Evolutionary conservation across 2,797 vertebrate species (phyloP), one percentile per base, ranked within the genome.

Genomic region (Myotis myotis): DNA sequence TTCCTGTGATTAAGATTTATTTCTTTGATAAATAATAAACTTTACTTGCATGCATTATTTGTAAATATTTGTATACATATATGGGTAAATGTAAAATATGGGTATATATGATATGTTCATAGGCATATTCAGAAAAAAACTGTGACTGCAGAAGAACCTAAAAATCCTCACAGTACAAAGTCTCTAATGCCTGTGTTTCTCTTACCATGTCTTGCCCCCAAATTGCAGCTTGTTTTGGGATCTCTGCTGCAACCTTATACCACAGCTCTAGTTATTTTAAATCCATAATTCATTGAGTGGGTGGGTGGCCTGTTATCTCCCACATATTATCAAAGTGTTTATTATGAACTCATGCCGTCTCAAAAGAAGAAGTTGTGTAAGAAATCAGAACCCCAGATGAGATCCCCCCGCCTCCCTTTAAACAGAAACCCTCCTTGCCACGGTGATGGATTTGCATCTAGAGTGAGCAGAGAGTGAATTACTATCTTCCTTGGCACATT

Each of bases 241-340:
- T 72, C 22, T 89, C 25, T 74, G 51, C 20, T 38, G 13, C 4
- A 93, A 41, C 23, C 6, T 15, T 85, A 19, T 23, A 64, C 22
- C 13, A 55, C 3, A 90, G 44, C 70, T 80, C 66, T 66, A 47
- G 11, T 79, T 86, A 82, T 91, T 82, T 91, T 87, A 92, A 92
- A 90, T 85, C 30, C 49, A 57, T 88, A 88, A 82, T 83, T 90
- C 57, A 92, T 64, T 80, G 47, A 90, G 76, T 90, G 90, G 36
- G 47, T 68, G 44, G 49, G 62, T 85, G 47, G 49, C 47, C 49
- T 91, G 17, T 80, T 95, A 75, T 51, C 15, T 51, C 33, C 41
- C 28, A 84, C 17, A 62, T 57, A 71, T 38, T 82, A 89, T 74
- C 51, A 75, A 91, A 78, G 22, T 71, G 16, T 71, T 91, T 76